Evolutionary conservation across 2,797 vertebrate genomes (phyloP), one percentile per base, ranked within the genome.

Genomic region (Tadarida brasiliensis): DNA sequence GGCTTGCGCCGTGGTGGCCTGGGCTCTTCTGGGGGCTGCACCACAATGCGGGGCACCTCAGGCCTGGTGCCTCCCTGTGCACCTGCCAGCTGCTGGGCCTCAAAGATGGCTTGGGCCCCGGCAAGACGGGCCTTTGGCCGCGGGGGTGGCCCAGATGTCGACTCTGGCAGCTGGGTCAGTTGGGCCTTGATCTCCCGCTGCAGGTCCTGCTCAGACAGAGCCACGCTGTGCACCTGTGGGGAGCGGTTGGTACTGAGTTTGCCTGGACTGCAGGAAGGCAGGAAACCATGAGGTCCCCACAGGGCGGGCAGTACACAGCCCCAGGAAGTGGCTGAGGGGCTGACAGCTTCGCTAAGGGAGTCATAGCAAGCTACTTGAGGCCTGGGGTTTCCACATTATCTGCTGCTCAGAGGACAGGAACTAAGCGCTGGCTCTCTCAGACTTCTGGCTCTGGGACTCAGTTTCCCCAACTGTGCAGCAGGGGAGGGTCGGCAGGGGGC

Each of bases 151-250:
- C 98, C 98, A 0, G 99, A 98, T 9, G 87, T 97, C 3, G 98
- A 98, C 91, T 97, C 98, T 11, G 97, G 98, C 98, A 99, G 99
- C 96, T 97, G 99, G 68, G 97, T 86, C 24, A 99, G 95, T 97
- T 99, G 98, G 95, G 98, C 98, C 93, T 98, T 98, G 0, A 98
- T 98, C 94, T 98, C 99, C 83, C 98, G 98, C 94, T 99, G 98
- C 95, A 99, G 97, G 77, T 99, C 99, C 71, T 94, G 98, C 84
- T 97, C 97, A 0, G 99, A 99, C 80, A 99, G 96, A 0, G 98
- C 98, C 61, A 99, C 98, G 0, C 98, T 98, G 83, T 99, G 99
- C 44, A 99, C 99, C 99, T 99, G 97, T 6, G 63, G 87, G 91
- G 81, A 84, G 73, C 9, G 11, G 86, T 26, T 33, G 56, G 47